These are phyloP conservation scores for Nyctalus aviator DNA, from an alignment of 2,797 vertebrate species.

Conservation along the genomic window DNA sequence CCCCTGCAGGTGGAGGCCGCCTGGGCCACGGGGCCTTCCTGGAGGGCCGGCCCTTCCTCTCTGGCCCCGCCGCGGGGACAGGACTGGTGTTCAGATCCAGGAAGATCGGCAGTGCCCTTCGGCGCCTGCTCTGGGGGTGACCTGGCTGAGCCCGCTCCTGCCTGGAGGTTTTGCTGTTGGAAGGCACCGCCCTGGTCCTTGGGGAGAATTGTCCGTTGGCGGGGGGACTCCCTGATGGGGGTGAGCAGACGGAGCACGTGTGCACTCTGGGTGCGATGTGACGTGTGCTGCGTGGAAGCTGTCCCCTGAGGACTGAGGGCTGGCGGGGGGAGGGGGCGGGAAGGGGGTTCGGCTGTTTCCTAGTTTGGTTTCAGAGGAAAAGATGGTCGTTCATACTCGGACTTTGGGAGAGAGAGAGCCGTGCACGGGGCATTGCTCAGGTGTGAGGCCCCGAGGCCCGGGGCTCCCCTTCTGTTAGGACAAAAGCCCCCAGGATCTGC, in stretches of 20 bases:
- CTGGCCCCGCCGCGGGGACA: background rate
- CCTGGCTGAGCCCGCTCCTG: background rate
- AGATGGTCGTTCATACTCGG: background rate
- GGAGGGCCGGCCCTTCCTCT: background rate
- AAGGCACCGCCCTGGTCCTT: background rate
- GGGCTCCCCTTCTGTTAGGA: background rate
- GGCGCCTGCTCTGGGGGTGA: background rate
- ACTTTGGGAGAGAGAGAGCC: background rate
- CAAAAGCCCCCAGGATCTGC: background rate
- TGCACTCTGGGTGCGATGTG: background rate
- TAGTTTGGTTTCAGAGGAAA: background rate
- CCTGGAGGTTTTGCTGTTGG: background rate
- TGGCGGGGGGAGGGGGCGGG: no score
- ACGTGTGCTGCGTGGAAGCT: background rate
- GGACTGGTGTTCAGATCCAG: background rate
- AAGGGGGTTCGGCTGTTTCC: background rate
- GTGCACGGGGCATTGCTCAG: background rate
- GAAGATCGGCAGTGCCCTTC: background rate
- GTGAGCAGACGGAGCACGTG: conserved; percentile 49
- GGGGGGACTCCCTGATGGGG: conserved; percentile 12
- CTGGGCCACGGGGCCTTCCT: background rate
- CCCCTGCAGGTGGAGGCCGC: background rate
- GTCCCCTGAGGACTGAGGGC: background rate
- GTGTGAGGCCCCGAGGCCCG: background rate
- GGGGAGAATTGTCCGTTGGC: background rate